Percentiles rank a stretch among this genome's conserved stretches.
These are phyloP conservation scores for Acrossocheilus fasciatus DNA, from an alignment of 2,797 vertebrate genomes.

Conservation along the genomic window DNA sequence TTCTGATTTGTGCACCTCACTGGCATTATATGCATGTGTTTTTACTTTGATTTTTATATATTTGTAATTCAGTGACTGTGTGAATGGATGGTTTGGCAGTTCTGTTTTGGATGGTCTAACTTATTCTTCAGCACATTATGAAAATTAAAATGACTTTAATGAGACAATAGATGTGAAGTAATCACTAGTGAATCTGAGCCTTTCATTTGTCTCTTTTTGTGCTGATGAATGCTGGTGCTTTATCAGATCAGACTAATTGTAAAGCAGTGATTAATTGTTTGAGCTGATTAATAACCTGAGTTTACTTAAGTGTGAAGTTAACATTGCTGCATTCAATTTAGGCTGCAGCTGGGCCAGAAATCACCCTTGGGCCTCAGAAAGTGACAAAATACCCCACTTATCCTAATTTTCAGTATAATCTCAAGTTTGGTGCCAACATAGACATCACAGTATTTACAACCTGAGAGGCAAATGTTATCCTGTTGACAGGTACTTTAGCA, in stretches of 20 bases:
- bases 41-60: background rate
- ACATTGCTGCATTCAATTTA: background rate
- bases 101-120: too few relatives aligned
- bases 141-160: too few relatives aligned
- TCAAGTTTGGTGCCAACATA: background rate
- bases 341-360: background rate
- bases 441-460: background rate
- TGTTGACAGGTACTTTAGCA: background rate
- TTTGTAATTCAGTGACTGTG: background rate
- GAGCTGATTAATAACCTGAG: background rate
- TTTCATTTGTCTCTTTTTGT: background rate
- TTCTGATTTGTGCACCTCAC: background rate
- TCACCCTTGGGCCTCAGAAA: background rate
- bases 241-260: background rate
- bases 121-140: too few relatives aligned
- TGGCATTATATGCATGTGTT: background rate
- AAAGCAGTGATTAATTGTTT: background rate
- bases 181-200: background rate
- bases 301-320: background rate
- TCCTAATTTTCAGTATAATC: background rate
- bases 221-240: background rate
- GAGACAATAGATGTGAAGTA: background rate
- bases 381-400: background rate
- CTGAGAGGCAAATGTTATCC: background rate
- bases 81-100: background rate